phyloP scores from a whole-genome alignment of 1,140 invertebrate species.

The Leptinotarsa lineolata region DNA sequence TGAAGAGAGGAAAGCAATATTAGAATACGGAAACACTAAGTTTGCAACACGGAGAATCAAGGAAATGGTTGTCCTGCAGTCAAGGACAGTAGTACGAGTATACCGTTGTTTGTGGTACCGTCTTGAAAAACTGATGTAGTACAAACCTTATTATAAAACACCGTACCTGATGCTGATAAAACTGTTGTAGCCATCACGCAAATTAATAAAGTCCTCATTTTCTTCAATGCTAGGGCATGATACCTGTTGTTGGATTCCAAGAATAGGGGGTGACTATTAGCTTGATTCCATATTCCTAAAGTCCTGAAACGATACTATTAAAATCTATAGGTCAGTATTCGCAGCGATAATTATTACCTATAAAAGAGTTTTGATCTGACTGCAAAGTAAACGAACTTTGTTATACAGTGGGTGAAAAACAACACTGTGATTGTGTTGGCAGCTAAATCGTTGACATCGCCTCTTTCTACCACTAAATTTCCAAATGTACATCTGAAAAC shows the following conservation, averaged over 20 bases:
- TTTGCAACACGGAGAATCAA: too few species aligned
- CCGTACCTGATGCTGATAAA: conserved; percentile 62
- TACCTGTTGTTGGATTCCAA: conserved; percentile 78
- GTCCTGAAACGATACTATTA: conserved; percentile 58
- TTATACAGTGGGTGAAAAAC: conserved; percentile 77
- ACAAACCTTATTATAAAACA: too few species aligned
- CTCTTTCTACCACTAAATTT: conserved; percentile 71
- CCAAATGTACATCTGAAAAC: conserved; percentile 61
- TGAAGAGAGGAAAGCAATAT: too few species aligned
- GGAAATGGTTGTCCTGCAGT: too few species aligned
- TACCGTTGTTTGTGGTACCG: too few species aligned
- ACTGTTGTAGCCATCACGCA: conserved; percentile 67
- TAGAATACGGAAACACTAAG: too few species aligned
- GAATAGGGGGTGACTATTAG: conserved; percentile 80
- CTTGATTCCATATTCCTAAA: conserved; percentile 77
- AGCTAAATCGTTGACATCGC: conserved; percentile 79
- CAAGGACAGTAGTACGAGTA: too few species aligned
- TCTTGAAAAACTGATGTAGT: too few species aligned
- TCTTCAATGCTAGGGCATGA: conserved; percentile 73
- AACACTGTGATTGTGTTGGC: conserved; percentile 80
- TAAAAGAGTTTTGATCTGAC: conserved; percentile 76
- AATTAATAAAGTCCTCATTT: conserved; percentile 74
- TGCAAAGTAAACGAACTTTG: conserved; percentile 75
- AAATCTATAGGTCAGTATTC: too few species aligned
- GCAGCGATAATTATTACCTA: conserved; percentile 55